Percentiles rank a stretch among this genome's conserved stretches.
phyloP scores from a whole-genome alignment of 1,140 invertebrate genomes.

The Anoplolepis gracilipes region DNA sequence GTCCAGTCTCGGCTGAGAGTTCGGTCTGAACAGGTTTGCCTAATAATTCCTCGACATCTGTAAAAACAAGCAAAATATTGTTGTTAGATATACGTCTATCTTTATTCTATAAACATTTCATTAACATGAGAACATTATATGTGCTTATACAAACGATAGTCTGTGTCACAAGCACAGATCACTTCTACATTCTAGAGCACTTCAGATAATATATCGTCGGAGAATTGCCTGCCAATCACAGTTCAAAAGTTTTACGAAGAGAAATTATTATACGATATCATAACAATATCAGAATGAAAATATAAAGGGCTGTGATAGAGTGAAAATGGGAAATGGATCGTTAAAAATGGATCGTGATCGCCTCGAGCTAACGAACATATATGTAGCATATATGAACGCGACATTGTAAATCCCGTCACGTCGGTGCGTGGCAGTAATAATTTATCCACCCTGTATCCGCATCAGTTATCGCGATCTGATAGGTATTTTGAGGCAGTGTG shows the following conservation, averaged over 20 bases:
- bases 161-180: not conserved
- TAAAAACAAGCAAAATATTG: conserved; percentile 67
- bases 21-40: conserved; percentile 89
- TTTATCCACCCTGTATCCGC: conserved; percentile 65
- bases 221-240: not conserved
- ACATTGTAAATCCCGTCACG: conserved; percentile 70
- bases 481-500: conserved; percentile 41
- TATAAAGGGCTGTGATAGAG: not conserved
- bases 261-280: conserved; percentile 40
- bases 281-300: not conserved
- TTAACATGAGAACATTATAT: conserved; percentile 30
- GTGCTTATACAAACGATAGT: not conserved
- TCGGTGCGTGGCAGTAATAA: conserved; percentile 66
- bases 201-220: not conserved
- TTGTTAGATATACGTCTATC: not conserved
- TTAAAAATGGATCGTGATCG: conserved; percentile 35
- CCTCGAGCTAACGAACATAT: conserved; percentile 23
- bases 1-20: conserved; percentile 88
- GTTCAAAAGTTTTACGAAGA: not conserved
- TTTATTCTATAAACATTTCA: not conserved
- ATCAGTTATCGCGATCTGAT: conserved; percentile 71
- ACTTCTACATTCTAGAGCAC: conserved; percentile 5
- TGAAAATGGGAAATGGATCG: no score
- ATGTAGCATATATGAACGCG: conserved; percentile 20
- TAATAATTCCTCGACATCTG: conserved; percentile 89